phyloP scores from a whole-genome alignment of 2,888 invertebrate genomes.

The Nysson spinosus region DNA sequence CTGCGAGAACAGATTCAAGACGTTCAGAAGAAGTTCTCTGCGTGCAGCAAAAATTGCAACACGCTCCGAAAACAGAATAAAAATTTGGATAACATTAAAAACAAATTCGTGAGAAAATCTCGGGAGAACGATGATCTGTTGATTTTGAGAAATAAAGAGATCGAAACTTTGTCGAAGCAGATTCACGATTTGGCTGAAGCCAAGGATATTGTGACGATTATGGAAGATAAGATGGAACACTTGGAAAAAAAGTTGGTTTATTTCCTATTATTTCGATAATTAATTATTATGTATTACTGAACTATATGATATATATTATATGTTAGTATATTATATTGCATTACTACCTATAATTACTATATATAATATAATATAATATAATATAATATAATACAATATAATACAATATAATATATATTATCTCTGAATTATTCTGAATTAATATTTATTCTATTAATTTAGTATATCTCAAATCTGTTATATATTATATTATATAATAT shows the following conservation, averaged over 20 bases:
- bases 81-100: constrained; percentile 25
- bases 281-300: neutral
- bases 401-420: too few relatives aligned
- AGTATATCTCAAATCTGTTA: too few relatives aligned
- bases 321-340: neutral
- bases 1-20: constrained; percentile 11
- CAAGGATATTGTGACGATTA: constrained; percentile 23
- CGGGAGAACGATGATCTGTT: constrained; percentile 21
- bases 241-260: constrained; percentile 47
- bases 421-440: too few relatives aligned
- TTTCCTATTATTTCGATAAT: constrained; percentile 4
- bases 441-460: too few relatives aligned
- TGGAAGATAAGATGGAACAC: constrained; percentile 37
- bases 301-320: too few relatives aligned
- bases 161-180: constrained; percentile 41
- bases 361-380: neutral
- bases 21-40: constrained; percentile 11
- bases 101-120: constrained; percentile 19
- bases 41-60: constrained; percentile 14
- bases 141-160: constrained; percentile 21
- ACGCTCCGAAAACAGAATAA: constrained; percentile 32
- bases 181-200: constrained; percentile 29
- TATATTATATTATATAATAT: too few relatives aligned
- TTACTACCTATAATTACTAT: neutral
- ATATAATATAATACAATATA: too few relatives aligned